A percentile compares a stretch with the other conserved stretches of the same genome.
Conservation (phyloP, 1,140 invertebrate genomes). For the Limonius californicus region DNA sequence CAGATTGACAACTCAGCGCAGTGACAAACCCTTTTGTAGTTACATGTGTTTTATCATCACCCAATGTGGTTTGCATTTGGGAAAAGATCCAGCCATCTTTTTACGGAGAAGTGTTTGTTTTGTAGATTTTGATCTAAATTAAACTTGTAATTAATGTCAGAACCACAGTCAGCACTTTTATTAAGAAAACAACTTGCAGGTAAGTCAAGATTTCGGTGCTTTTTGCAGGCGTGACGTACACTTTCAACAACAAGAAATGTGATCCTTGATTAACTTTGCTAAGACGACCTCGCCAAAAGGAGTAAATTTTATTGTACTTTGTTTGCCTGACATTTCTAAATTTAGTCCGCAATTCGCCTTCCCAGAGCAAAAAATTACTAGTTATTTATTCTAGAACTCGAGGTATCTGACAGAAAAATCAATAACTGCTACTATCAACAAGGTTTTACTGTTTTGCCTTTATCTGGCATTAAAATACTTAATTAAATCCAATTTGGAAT, state of each 20-base stretch:
- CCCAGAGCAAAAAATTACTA: too few species aligned
- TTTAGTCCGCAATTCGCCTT: neutral
- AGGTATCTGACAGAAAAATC: constrained; percentile 1
- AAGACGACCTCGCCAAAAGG: constrained; percentile 10
- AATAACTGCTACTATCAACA: neutral
- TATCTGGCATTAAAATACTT: too few species aligned
- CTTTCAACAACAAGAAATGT: neutral
- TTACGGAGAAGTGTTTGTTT: constrained; percentile 57
- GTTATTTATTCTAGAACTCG: too few species aligned
- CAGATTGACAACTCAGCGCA: constrained; percentile 4
- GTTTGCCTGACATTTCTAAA: constrained; percentile 3
- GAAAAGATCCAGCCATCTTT: constrained; percentile 56
- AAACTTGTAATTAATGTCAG: constrained; percentile 82
- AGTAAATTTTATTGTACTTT: neutral
- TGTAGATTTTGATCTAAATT: constrained; percentile 59
- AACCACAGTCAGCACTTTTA: constrained; percentile 90
- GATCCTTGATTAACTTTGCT: constrained; percentile 9
- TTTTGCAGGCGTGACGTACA: too few species aligned
- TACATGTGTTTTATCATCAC: constrained; percentile 44
- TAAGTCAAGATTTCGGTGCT: constrained; percentile 50
- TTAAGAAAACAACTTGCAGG: constrained; percentile 94
- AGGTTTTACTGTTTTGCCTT: too few species aligned
- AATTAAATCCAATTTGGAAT: too few species aligned
- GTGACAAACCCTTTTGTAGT: constrained; percentile 40
- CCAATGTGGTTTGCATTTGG: constrained; percentile 41